phyloP scores from a whole-genome alignment of 2,888 invertebrate species.

The Hydrotaea cyrtoneurina region DNA sequence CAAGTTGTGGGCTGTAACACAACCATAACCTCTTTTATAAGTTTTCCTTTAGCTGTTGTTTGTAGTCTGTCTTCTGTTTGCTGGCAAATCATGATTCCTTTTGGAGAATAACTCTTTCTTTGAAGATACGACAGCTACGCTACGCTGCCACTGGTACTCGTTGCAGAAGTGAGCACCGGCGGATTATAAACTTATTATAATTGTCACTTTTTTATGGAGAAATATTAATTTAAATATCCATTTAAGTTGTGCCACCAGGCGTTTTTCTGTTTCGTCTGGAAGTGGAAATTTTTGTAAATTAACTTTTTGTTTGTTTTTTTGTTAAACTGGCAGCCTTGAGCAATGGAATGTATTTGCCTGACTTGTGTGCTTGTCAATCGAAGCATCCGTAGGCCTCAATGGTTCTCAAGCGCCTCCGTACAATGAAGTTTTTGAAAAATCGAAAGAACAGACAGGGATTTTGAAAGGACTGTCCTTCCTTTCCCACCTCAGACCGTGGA shows the following conservation, averaged over 20 bases:
- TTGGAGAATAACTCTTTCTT: constrained; percentile 13
- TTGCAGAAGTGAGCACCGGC: background rate
- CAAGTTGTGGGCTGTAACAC: background rate
- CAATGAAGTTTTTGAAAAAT: too few species aligned
- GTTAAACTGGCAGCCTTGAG: too few species aligned
- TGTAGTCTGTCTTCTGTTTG: background rate
- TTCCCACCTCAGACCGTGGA: too few species aligned
- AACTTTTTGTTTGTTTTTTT: too few species aligned
- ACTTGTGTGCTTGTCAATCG: too few species aligned
- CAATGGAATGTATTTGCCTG: too few species aligned
- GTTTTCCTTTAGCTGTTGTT: constrained; percentile 7
- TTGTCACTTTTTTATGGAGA: constrained; percentile 38
- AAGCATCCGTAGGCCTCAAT: too few species aligned
- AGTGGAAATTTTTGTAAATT: too few species aligned
- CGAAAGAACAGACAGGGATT: too few species aligned
- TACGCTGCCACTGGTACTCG: background rate
- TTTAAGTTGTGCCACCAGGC: background rate
- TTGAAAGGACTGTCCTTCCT: too few species aligned
- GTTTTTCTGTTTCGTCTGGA: too few species aligned
- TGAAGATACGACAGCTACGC: constrained; percentile 5
- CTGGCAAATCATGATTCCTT: constrained; percentile 25
- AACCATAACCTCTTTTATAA: constrained; percentile 16
- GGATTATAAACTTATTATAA: constrained; percentile 38
- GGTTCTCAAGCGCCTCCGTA: too few species aligned
- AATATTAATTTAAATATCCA: constrained; percentile 10